Base-by-base conservation (phyloP, 2,888 invertebrate genomes). In the Dexiosoma caninum region DNA sequence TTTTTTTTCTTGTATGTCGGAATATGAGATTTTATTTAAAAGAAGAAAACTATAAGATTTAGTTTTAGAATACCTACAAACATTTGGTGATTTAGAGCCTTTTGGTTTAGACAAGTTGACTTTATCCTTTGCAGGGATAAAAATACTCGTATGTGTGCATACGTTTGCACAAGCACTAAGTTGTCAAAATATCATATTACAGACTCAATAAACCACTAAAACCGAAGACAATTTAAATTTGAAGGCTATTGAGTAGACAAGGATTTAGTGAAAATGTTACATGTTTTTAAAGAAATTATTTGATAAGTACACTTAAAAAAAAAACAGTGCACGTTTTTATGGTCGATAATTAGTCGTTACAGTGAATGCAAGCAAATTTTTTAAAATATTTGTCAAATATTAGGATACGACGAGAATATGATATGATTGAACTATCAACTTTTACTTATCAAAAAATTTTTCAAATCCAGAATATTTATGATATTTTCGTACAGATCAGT, bases 121-220 rank as follows among this genome's bases (percentile, higher is more conserved):
- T 3, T 23, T 71, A 71, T 71, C 51, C 71, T 71, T 71, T 51
- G 3, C 10, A 32, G 21, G 49, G 19, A 21, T 40, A 23, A n/a
- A 30, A 49, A 49, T 49, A 27, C n/a, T n/a, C n/a, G 12, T 10
- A 40, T 40, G 21, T 10, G 9, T 59, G 21, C 21, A 23, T 27
- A 19, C 37, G 59, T 62, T n/a, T n/a, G n/a, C n/a, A 2, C 46
- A 57, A 30, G 44, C 64, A 32, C 1, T 35, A n/a, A 32, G 23
- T 44, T 85, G 87, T 84, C 85, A 86, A 84, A 84, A 85, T 86
- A 87, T 87, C 85, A 82, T 82, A 84, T 87, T 83, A 85, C 86
- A 84, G 81, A 84, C 85, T 86, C 84, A 86, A 85, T 84, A 86
- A 84, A 71, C 60, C 69, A 79, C 53, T 49, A 27, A 60, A 53